These are phyloP conservation scores for Sternotherus odoratus DNA, from an alignment of 2,797 vertebrate species.

Conservation along the genomic window DNA sequence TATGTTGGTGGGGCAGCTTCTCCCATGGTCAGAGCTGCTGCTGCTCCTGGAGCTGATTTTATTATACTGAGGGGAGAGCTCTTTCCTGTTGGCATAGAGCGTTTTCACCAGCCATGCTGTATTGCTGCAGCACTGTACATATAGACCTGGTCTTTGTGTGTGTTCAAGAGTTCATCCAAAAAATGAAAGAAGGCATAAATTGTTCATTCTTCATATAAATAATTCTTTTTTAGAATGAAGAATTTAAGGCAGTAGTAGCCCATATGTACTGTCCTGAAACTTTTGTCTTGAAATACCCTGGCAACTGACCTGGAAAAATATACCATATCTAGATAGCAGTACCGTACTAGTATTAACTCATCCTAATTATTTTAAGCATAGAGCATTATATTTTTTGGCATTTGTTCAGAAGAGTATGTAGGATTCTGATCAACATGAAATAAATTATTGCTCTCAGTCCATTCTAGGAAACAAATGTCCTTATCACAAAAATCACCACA, in stretches of 20 bases:
- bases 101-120: too few species aligned
- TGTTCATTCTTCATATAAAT: not conserved
- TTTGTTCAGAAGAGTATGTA: not conserved
- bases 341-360: not conserved
- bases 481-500: not conserved
- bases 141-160: not conserved
- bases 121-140: too few species aligned
- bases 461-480: not conserved
- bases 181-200: not conserved
- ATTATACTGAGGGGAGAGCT: too few species aligned
- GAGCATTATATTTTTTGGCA: not conserved
- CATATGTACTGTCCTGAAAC: not conserved
- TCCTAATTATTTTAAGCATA: not conserved
- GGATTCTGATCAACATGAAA: not conserved
- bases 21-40: too few species aligned
- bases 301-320: accelerated
- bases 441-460: not conserved
- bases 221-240: not conserved
- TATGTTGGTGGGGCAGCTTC: too few species aligned
- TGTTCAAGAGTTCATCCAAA: not conserved
- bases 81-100: too few species aligned
- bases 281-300: not conserved
- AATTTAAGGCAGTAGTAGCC: not conserved
- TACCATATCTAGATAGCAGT: not conserved
- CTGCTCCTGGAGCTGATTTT: too few species aligned